A percentile compares a stretch with the other conserved stretches of the same genome.
Conservation (phyloP, 2,113 vertebrate species). For the Xenopus laevis region DNA sequence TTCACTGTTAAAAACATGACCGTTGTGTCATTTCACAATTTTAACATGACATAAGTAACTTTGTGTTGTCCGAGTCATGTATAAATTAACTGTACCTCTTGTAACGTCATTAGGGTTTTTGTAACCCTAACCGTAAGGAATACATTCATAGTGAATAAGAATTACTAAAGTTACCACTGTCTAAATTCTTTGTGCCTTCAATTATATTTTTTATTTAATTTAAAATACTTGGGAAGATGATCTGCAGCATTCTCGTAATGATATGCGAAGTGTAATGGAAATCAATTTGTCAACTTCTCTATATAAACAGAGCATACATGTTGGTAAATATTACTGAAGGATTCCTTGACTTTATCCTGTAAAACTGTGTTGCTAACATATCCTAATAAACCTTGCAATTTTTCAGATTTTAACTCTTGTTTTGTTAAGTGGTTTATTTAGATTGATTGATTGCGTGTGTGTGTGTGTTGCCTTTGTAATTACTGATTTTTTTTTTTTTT, state of each 20-base stretch:
- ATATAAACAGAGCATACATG: slow-evolving; percentile 50
- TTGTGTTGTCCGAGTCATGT: slow-evolving; percentile 42
- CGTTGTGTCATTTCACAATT: slow-evolving; percentile 46
- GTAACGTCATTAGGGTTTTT: slow-evolving; percentile 49
- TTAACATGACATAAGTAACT: slow-evolving; percentile 49
- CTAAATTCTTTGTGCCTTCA: slow-evolving; percentile 73
- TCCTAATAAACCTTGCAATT: slow-evolving; percentile 55
- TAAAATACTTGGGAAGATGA: slow-evolving; percentile 52
- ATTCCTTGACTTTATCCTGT: slow-evolving; percentile 55
- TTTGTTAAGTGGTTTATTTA: slow-evolving; percentile 29
- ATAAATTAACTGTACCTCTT: slow-evolving; percentile 32
- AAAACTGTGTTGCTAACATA: slow-evolving; percentile 54
- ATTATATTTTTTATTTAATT: slow-evolving; percentile 51
- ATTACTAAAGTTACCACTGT: slow-evolving; percentile 57
- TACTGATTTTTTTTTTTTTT: too few relatives aligned
- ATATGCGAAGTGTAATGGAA: slow-evolving; percentile 35
- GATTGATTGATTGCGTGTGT: not conserved
- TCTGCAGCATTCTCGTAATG: slow-evolving; percentile 49
- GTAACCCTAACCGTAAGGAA: slow-evolving; percentile 62
- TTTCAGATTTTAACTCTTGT: slow-evolving; percentile 55
- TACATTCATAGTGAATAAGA: slow-evolving; percentile 56
- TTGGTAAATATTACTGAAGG: slow-evolving; percentile 48
- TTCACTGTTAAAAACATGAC: slow-evolving; percentile 10
- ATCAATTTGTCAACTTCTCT: slow-evolving; percentile 43
- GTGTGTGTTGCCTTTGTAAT: too few relatives aligned